phyloP scores from a whole-genome alignment of 1,140 invertebrate species.

The Saccostrea echinata region DNA sequence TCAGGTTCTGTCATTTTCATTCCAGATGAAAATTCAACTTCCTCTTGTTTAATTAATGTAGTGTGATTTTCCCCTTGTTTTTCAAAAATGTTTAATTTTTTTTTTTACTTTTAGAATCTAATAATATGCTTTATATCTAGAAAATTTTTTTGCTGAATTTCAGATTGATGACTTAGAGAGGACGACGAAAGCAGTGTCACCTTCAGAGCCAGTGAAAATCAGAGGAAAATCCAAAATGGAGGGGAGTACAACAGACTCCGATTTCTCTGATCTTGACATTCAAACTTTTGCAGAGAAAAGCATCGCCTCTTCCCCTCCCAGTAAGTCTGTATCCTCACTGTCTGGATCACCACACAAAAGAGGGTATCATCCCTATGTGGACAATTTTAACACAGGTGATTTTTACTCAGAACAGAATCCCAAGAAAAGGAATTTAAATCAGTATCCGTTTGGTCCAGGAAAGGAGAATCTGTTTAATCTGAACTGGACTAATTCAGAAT shows the following conservation, averaged over 20 bases:
- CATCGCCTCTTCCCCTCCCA: conserved; percentile 40
- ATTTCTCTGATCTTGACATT: conserved; percentile 59
- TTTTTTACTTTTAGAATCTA: no score
- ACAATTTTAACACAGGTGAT: conserved; percentile 40
- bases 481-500: conserved; percentile 57
- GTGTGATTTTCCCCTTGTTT: neutral
- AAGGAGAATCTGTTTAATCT: conserved; percentile 42
- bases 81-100: no score
- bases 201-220: neutral
- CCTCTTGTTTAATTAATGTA: neutral
- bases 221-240: conserved; percentile 44
- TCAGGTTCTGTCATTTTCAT: neutral
- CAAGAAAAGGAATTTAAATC: conserved; percentile 49
- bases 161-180: neutral
- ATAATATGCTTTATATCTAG: neutral
- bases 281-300: conserved; percentile 49
- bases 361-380: conserved; percentile 42
- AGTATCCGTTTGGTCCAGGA: conserved; percentile 42
- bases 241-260: conserved; percentile 51
- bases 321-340: conserved; percentile 32
- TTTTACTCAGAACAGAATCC: conserved; percentile 34
- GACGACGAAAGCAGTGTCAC: neutral
- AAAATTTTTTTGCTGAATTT: neutral
- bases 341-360: conserved; percentile 40
- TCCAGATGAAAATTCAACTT: neutral